Evolutionary conservation across 2,888 invertebrate species (phyloP), one percentile per base, ranked within the genome.

Genomic region (Ceraclea dissimilis): DNA sequence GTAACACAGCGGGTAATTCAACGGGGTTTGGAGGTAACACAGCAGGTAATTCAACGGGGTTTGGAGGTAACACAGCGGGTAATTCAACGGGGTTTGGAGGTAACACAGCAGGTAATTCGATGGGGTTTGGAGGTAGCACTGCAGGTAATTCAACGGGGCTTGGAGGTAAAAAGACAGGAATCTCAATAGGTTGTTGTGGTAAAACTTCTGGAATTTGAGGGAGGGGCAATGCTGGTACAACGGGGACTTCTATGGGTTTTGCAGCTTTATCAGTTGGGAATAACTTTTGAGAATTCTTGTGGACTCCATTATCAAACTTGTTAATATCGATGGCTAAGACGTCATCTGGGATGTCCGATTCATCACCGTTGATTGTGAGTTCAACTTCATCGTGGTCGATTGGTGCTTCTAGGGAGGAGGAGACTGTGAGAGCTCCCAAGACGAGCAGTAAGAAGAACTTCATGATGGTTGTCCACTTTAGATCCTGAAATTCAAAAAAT

Each of bases 321-420:
- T 54, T 54, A n/a, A 57, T 50, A 18, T 50, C 34, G 18, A 57
- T 48, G 1, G 16, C 48, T 5, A 57, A 20, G 19, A 54, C 5
- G 4, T 49, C 53, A 8, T 50, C 34, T 2, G 53, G 57, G 16
- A 57, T 17, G n/a, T 18, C 17, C 4, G 46, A 50, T 16, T 53
- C 57, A 17, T 57, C 57, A 31, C 57, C 54, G 18, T 49, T 57
- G n/a, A 53, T 13, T n/a, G 44, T 18, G 16, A 57, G n/a, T 26
- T 53, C 44, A 17, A 57, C 54, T n/a, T 53, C 18, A 19, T 49
- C 53, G 20, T 54, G 34, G n/a, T 22, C 56, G 1, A 39, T 6
- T 16, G 33, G 11, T 5, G 22, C 51, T 10, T 16, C 21, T 6
- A 26, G 11, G 11, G 50, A 26, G 1, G 10, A 8, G 16, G 50